These are phyloP conservation scores for Eupsilia transversa DNA, from an alignment of 2,888 invertebrate species.

Conservation along the genomic window DNA sequence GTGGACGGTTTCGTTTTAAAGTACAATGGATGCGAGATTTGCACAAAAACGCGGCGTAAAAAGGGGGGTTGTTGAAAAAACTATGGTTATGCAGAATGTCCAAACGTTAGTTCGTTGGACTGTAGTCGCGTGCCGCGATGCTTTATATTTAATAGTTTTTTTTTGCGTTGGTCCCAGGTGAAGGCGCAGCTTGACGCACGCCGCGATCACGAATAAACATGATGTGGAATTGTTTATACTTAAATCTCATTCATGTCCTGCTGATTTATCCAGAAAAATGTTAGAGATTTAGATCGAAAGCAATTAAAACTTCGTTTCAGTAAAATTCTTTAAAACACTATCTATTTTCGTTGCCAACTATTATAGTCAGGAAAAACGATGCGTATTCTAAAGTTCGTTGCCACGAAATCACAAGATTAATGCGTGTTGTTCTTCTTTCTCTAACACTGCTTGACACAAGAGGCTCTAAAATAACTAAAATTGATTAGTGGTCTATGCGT, in stretches of 20 bases:
- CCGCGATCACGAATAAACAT: conserved; percentile 31
- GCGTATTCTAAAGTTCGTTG: conserved; percentile 63
- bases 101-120: conserved; percentile 74
- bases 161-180: conserved; percentile 66
- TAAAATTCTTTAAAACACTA: conserved; percentile 34
- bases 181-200: conserved; percentile 70
- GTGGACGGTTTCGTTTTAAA: conserved; percentile 82
- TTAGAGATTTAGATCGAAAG: conserved; percentile 22
- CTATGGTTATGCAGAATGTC: conserved; percentile 67
- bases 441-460: conserved; percentile 51
- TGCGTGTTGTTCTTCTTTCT: conserved; percentile 55
- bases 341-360: conserved; percentile 54
- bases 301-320: conserved; percentile 35
- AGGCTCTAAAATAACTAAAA: conserved; percentile 57
- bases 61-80: conserved; percentile 78
- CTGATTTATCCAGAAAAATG: conserved; percentile 13
- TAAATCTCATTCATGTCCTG: conserved; percentile 14
- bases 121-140: conserved; percentile 84
- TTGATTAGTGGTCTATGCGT: conserved; percentile 53
- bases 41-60: conserved; percentile 87
- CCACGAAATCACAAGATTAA: conserved; percentile 58
- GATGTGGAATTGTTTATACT: conserved; percentile 18
- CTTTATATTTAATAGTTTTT: conserved; percentile 79
- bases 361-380: conserved; percentile 47
- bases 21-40: conserved; percentile 88